These are phyloP conservation scores for Homalodisca vitripennis DNA, from an alignment of 1,140 invertebrate species.

Conservation along the genomic window DNA sequence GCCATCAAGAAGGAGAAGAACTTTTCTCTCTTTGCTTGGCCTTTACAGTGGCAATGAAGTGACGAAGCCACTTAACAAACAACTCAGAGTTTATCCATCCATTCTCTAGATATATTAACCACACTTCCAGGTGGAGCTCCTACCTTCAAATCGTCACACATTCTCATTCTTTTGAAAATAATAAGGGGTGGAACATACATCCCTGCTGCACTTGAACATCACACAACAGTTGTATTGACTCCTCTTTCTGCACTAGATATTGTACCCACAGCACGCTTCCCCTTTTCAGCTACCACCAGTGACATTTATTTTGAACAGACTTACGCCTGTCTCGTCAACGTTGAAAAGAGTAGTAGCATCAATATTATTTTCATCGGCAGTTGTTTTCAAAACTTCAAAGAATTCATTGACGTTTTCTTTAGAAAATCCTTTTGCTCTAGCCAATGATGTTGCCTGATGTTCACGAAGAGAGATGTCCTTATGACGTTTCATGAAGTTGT, in stretches of 20 bases:
- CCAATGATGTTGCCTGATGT: conserved; percentile 48
- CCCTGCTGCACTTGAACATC: conserved; percentile 41
- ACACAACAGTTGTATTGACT: conserved; percentile 42
- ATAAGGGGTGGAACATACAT: conserved; percentile 48
- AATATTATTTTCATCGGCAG: conserved; percentile 43
- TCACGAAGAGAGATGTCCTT: conserved; percentile 45
- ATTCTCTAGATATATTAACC: conserved; percentile 40
- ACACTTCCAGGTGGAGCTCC: conserved; percentile 43
- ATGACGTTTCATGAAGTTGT: conserved; percentile 48
- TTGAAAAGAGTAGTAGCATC: conserved; percentile 44
- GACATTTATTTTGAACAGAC: conserved; percentile 43
- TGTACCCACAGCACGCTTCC: conserved; percentile 14
- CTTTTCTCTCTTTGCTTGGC: conserved; percentile 38
- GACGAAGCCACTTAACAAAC: conserved; percentile 44
- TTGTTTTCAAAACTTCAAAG: conserved; percentile 41
- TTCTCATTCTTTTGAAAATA: conserved; percentile 44
- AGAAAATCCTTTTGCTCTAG: conserved; percentile 47
- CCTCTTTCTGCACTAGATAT: conserved; percentile 38
- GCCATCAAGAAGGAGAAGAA: conserved; percentile 43
- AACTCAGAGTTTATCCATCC: conserved; percentile 45
- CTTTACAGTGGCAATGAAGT: conserved; percentile 39
- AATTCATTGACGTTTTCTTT: conserved; percentile 43
- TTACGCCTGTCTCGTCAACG: conserved; percentile 48
- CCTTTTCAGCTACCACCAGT: conserved; percentile 28
- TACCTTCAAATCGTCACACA: conserved; percentile 37